phyloP scores from a whole-genome alignment of 2,797 vertebrate species.

The Lithobates pipiens region DNA sequence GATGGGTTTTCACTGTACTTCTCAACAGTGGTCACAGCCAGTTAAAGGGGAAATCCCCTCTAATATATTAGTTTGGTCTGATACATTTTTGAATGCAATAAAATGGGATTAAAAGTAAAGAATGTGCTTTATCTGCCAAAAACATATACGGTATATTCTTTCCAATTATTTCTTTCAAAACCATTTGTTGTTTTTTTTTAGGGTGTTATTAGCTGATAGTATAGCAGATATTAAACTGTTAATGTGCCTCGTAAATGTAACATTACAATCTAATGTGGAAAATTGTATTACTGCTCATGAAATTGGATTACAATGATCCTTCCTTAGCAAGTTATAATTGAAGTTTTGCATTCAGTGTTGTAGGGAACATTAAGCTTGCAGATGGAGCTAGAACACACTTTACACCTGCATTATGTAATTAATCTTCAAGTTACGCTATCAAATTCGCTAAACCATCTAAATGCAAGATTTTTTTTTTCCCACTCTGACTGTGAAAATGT shows the following conservation, averaged over 20 bases:
- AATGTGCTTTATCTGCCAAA: neutral
- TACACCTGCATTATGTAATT: constrained; percentile 27
- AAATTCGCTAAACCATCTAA: neutral
- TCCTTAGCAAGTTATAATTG: constrained; percentile 3
- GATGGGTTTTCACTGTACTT: too few relatives aligned
- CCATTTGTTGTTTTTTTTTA: neutral
- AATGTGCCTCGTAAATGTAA: neutral
- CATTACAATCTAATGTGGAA: neutral
- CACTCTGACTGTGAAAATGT: neutral
- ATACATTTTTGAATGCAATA: too few relatives aligned
- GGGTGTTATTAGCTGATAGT: neutral
- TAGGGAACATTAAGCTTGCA: neutral
- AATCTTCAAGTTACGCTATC: constrained; percentile 14
- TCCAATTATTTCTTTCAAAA: neutral
- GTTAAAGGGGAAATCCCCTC: too few relatives aligned
- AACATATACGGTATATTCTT: neutral
- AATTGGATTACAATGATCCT: constrained; percentile 23
- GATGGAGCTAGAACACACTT: neutral
- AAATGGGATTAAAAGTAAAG: too few relatives aligned
- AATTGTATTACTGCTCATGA: neutral
- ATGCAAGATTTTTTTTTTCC: neutral
- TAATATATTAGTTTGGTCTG: too few relatives aligned
- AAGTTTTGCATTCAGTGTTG: neutral
- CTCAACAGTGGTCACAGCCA: too few relatives aligned
- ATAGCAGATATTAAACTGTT: neutral